Conservation (phyloP, 2,888 invertebrate species). For the Synanthedon formicaeformis region DNA sequence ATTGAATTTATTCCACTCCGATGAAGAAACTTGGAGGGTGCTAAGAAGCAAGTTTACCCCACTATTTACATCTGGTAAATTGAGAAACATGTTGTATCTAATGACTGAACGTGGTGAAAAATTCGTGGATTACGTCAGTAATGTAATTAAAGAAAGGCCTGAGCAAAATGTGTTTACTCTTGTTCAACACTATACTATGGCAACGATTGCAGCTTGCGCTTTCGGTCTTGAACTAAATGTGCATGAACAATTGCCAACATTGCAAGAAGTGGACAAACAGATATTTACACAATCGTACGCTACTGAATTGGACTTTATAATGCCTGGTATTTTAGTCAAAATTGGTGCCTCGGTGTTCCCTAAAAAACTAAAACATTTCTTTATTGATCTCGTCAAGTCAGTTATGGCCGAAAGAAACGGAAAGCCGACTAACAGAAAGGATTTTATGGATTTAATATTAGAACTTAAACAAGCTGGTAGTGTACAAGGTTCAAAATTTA, state of each 20-base stretch:
- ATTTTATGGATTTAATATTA: slow-evolving; percentile 31
- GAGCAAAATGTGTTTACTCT: slow-evolving; percentile 21
- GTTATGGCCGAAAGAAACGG: slow-evolving; percentile 25
- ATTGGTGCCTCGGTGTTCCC: slow-evolving; percentile 24
- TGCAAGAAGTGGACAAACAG: slow-evolving; percentile 2
- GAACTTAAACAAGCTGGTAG: slow-evolving; percentile 1
- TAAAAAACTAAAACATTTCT: slow-evolving; percentile 14
- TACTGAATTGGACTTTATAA: slow-evolving; percentile 21
- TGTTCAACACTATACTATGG: slow-evolving; percentile 24
- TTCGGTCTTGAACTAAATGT: slow-evolving; percentile 23
- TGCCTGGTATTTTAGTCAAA: slow-evolving; percentile 26
- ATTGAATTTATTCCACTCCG: slow-evolving; percentile 6
- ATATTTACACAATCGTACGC: slow-evolving; percentile 2
- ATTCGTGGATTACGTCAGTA: slow-evolving; percentile 1
- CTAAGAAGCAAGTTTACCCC: slow-evolving; percentile 10
- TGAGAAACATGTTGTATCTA: slow-evolving; percentile 10
- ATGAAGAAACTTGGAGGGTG: slow-evolving; percentile 8
- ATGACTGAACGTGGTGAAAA: slow-evolving; percentile 3
- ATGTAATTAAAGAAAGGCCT: slow-evolving; percentile 2
- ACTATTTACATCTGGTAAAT: slow-evolving; percentile 10
- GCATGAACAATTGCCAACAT: slow-evolving; percentile 2
- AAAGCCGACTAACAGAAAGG: slow-evolving; percentile 21
- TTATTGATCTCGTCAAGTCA: slow-evolving; percentile 17
- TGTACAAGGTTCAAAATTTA: slow-evolving; percentile 1
- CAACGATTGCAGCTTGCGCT: slow-evolving; percentile 21